phyloP scores from a whole-genome alignment of 2,113 vertebrate species.

The Natator depressus region DNA sequence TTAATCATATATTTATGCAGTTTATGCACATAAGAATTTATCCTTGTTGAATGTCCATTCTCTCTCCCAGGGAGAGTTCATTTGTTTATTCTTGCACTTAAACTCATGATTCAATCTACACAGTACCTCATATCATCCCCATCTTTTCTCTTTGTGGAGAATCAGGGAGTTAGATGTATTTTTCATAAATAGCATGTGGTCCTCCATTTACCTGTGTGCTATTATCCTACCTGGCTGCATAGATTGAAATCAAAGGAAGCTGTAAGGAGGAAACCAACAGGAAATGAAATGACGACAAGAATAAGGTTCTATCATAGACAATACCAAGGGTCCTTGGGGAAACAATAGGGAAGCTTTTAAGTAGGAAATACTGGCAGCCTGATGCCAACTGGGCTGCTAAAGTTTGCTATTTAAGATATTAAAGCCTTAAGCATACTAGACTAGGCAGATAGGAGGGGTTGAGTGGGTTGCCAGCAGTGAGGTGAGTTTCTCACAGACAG shows the following conservation, averaged over 20 bases:
- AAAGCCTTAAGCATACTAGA: not conserved
- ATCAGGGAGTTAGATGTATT: not conserved
- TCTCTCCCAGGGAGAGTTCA: not conserved
- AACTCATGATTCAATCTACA: not conserved
- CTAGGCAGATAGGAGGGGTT: not conserved
- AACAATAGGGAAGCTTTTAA: not conserved
- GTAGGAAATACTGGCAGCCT: not conserved
- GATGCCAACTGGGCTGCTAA: not conserved
- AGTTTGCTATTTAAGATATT: fast-evolving
- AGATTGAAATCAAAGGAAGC: not conserved
- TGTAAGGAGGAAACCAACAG: not conserved
- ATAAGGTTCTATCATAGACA: not conserved
- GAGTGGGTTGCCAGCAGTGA: not conserved
- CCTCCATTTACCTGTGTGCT: not conserved
- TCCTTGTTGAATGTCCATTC: not conserved
- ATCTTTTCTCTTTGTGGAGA: fast-evolving
- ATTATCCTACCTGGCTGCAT: not conserved
- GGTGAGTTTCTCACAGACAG: not conserved
- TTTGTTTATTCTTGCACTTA: not conserved
- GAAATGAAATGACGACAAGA: not conserved
- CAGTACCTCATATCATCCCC: fast-evolving
- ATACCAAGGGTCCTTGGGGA: not conserved
- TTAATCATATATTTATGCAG: not conserved
- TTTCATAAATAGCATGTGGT: not conserved
- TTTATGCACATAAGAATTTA: not conserved